Base-by-base conservation (phyloP, 2,888 invertebrate species). In the Nineta flava region DNA sequence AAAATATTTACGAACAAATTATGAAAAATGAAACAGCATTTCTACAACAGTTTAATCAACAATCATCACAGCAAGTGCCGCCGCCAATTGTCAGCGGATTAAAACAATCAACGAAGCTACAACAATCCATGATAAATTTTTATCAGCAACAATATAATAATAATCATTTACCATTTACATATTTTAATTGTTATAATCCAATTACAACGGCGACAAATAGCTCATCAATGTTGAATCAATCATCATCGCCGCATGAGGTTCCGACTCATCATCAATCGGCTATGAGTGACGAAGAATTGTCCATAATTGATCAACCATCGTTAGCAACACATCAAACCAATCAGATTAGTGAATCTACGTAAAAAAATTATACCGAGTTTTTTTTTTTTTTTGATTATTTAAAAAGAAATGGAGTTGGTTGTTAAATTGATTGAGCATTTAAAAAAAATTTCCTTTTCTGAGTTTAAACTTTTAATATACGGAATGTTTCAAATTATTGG, bases 111-210 rank as follows among this genome's bases (percentile, higher is more conserved):
- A 54, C 13, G 5, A 58, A 58, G 31, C 54, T 67, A 21, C 67
- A 67, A 51, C 66, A 67, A 55, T 66, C 66, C 1, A 66, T 68
- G 67, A 48, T 68, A 52, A 65, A 58, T 55, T 55, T 68, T 32
- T 68, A 66, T 59, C 67, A 66, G 56, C 67, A 67, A 52, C 67
- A 67, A 50, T 64, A 65, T 16, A 66, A 58, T 54, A 34, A 34
- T 9, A 35, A 44, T 9, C 44, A 44, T 45, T 45, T 49, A 17
- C 35, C 49, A 2, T 66, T 68, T 55, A 67, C 68, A 2, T 68
- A 68, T 55, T 67, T 68, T 54, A 67, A 65, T 57, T 68, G 67
- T 55, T 68, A 67, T 47, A 66, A 67, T 59, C 66, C 67, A 3
- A 46, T 43, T 13, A 41, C 50, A 3, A 21, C 26, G 26, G 26